These are phyloP conservation scores for Drosophila azteca DNA, from an alignment of 1,140 invertebrate genomes.

Conservation along the genomic window DNA sequence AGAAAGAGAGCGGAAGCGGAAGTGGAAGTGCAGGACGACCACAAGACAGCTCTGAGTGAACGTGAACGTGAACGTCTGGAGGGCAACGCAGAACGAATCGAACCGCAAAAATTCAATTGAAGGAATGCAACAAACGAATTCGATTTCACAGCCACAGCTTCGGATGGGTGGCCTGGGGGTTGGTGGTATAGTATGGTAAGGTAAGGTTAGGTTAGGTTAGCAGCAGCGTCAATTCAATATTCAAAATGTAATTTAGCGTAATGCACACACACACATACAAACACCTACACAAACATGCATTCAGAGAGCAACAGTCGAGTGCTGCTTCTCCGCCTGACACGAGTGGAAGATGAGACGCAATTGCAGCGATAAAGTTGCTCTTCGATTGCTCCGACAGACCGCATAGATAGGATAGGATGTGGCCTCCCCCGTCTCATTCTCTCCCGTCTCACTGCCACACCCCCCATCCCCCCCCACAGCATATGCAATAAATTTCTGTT, in stretches of 20 bases:
- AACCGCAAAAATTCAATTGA: constrained; percentile 73
- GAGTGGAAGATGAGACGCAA: constrained; percentile 68
- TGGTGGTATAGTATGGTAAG: neutral
- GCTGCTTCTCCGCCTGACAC: constrained; percentile 6
- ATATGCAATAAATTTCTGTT: constrained; percentile 60
- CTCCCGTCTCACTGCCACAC: neutral
- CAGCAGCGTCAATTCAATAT: constrained; percentile 72
- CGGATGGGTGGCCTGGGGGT: too few species aligned
- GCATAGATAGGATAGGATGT: constrained; percentile 41
- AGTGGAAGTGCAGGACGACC: neutral
- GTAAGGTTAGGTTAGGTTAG: constrained; percentile 34
- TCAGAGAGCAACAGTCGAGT: constrained; percentile 26
- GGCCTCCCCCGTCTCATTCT: neutral
- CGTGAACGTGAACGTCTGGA: too few species aligned
- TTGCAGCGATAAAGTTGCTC: constrained; percentile 70
- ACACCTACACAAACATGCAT: constrained; percentile 1
- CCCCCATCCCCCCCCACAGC: too few species aligned
- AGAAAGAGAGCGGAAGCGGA: neutral
- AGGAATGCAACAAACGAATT: constrained; percentile 58
- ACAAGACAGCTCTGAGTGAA: too few species aligned
- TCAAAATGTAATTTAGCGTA: constrained; percentile 82
- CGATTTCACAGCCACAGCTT: constrained; percentile 40
- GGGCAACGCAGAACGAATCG: neutral
- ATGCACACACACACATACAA: constrained; percentile 58
- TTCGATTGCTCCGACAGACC: constrained; percentile 49